phyloP scores from a whole-genome alignment of 2,113 vertebrate genomes.

The Prunella himalayana region DNA sequence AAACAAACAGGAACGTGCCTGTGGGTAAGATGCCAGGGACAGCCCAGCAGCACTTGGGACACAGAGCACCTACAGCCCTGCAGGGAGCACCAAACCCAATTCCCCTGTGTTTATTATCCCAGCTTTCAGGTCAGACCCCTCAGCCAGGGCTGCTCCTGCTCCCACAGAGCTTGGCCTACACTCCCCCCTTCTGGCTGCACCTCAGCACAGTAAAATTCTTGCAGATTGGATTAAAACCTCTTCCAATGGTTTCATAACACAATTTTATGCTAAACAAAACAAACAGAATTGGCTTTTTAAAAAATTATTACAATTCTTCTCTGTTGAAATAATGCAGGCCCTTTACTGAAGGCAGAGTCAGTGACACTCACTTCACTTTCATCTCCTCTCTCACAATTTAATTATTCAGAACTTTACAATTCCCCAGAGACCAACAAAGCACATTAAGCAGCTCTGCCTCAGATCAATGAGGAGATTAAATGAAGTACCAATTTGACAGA shows the following conservation, averaged over 20 bases:
- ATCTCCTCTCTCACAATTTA: slow-evolving; percentile 2
- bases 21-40: background rate
- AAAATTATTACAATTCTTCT: background rate
- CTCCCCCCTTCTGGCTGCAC: slow-evolving; percentile 65
- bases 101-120: background rate
- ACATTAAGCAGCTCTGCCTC: background rate
- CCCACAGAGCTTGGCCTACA: slow-evolving; percentile 31
- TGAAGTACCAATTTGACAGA: background rate
- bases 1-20: background rate
- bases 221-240: background rate
- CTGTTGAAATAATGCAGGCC: background rate
- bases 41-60: background rate
- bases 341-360: background rate
- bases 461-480: slow-evolving; percentile 6
- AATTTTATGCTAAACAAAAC: background rate
- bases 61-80: accelerated
- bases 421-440: slow-evolving; percentile 1
- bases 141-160: background rate
- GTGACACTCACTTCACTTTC: background rate
- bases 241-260: background rate
- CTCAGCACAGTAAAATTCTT: background rate
- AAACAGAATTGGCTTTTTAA: background rate
- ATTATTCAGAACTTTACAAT: slow-evolving; percentile 15
- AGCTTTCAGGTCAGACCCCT: background rate
- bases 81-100: background rate